A percentile compares a stretch with the other conserved stretches of the same genome.
Evolutionary conservation across 2,888 invertebrate species (phyloP).

Genomic region (Diloba caeruleocephala): DNA sequence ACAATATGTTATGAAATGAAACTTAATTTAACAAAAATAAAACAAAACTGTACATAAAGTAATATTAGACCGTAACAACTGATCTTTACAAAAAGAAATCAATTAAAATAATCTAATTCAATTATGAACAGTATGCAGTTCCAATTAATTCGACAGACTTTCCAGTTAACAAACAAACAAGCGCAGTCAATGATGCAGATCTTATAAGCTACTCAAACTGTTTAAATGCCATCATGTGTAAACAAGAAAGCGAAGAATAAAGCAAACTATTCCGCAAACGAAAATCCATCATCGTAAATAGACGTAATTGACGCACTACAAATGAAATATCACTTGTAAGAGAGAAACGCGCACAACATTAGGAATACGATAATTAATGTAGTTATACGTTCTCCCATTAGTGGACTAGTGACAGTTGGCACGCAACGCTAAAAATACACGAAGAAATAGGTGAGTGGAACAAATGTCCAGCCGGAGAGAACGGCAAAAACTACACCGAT

Average conservation of each 20-base stretch:
- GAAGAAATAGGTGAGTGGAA: slow-evolving; percentile 67
- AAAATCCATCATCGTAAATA: slow-evolving; percentile 55
- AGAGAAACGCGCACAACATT: slow-evolving; percentile 59
- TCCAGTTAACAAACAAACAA: slow-evolving; percentile 32
- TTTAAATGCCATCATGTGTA: slow-evolving; percentile 21
- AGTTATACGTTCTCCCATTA: slow-evolving; percentile 55
- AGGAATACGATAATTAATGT: slow-evolving; percentile 62
- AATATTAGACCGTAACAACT: too few relatives aligned
- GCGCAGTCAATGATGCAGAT: slow-evolving; percentile 13
- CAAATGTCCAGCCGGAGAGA: slow-evolving; percentile 48
- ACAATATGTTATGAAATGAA: slow-evolving; percentile 1
- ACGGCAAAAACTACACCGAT: slow-evolving; percentile 29
- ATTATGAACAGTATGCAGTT: slow-evolving; percentile 1
- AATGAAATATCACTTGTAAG: slow-evolving; percentile 53
- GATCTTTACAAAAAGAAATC: background rate
- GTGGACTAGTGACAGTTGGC: slow-evolving; percentile 60
- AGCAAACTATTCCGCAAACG: slow-evolving; percentile 48
- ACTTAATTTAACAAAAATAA: background rate
- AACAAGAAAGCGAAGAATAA: slow-evolving; percentile 53
- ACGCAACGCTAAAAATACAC: slow-evolving; percentile 66
- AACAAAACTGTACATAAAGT: background rate
- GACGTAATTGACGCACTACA: slow-evolving; percentile 58
- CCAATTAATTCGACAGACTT: slow-evolving; percentile 1
- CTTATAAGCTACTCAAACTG: slow-evolving; percentile 11
- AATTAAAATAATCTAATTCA: slow-evolving; percentile 4